phyloP scores from a whole-genome alignment of 2,113 vertebrate genomes.

The Lophius piscatorius region DNA sequence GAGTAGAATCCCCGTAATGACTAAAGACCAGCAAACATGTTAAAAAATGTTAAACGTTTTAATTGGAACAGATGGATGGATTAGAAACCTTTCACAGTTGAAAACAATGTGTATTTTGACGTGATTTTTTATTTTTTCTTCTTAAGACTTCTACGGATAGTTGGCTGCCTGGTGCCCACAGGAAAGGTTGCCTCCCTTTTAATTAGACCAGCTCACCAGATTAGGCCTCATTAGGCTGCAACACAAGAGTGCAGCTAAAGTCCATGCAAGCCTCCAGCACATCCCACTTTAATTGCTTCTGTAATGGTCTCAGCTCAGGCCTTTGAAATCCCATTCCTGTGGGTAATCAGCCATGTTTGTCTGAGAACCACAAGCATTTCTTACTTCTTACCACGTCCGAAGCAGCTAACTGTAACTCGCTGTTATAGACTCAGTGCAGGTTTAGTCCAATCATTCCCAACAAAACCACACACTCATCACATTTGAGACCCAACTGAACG shows the following conservation, averaged over 20 bases:
- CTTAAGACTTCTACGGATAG: slow-evolving; percentile 28
- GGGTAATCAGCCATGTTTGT: slow-evolving; percentile 78
- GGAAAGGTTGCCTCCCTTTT: slow-evolving; percentile 62
- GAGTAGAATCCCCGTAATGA: slow-evolving; percentile 14
- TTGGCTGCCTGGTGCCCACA: slow-evolving; percentile 44
- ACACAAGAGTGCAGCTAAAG: slow-evolving; percentile 55
- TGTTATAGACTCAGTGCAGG: background rate
- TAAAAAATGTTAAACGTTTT: slow-evolving; percentile 29
- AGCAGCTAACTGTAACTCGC: slow-evolving; percentile 15
- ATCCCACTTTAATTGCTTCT: slow-evolving; percentile 73
- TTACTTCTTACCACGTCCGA: slow-evolving; percentile 23
- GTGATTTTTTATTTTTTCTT: slow-evolving; percentile 15
- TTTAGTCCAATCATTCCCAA: slow-evolving; percentile 10
- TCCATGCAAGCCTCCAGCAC: slow-evolving; percentile 60
- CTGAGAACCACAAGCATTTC: slow-evolving; percentile 53
- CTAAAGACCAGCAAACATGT: slow-evolving; percentile 18
- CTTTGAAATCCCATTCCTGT: slow-evolving; percentile 77
- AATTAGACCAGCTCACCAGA: slow-evolving; percentile 73
- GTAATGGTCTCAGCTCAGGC: slow-evolving; percentile 68
- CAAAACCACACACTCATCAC: slow-evolving; percentile 8
- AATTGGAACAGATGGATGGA: slow-evolving; percentile 15
- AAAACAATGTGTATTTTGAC: slow-evolving; percentile 26
- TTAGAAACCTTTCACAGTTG: slow-evolving; percentile 2
- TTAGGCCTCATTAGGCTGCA: slow-evolving; percentile 74
- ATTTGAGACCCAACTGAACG: slow-evolving; percentile 1